These are phyloP conservation scores for Ridgeia piscesae DNA, from an alignment of 1,140 invertebrate genomes.

Conservation along the genomic window DNA sequence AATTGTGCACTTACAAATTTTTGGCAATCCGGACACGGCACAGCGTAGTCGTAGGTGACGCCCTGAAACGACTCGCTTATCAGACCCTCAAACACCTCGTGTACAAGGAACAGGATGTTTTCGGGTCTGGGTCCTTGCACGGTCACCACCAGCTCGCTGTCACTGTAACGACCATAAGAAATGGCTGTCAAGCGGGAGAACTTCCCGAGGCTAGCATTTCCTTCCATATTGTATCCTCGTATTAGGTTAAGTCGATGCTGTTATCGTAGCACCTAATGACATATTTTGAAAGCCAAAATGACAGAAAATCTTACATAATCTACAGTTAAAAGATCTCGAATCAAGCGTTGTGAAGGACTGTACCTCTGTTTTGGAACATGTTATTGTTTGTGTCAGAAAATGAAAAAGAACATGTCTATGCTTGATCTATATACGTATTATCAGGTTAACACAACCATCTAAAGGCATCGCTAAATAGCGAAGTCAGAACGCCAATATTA, in stretches of 20 bases:
- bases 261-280: neutral
- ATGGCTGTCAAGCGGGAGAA: neutral
- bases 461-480: too few relatives aligned
- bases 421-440: too few relatives aligned
- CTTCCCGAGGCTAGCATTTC: neutral
- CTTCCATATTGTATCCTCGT: too few relatives aligned
- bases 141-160: conserved; percentile 44
- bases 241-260: too few relatives aligned
- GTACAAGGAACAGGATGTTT: conserved; percentile 53
- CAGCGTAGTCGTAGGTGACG: conserved; percentile 47
- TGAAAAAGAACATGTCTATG: too few relatives aligned
- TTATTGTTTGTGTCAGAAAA: too few relatives aligned
- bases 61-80: conserved; percentile 55
- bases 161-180: conserved; percentile 34
- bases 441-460: too few relatives aligned
- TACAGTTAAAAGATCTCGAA: too few relatives aligned
- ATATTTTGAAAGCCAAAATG: neutral
- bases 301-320: too few relatives aligned
- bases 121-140: conserved; percentile 52
- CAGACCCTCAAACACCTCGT: conserved; percentile 52
- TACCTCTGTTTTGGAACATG: too few relatives aligned
- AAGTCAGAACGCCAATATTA: too few relatives aligned
- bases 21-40: conserved; percentile 54
- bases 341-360: too few relatives aligned
- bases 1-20: conserved; percentile 39